Percentiles rank a stretch among this genome's conserved stretches.
phyloP scores from a whole-genome alignment of 2,888 invertebrate species.

The Cybosia mesomella region DNA sequence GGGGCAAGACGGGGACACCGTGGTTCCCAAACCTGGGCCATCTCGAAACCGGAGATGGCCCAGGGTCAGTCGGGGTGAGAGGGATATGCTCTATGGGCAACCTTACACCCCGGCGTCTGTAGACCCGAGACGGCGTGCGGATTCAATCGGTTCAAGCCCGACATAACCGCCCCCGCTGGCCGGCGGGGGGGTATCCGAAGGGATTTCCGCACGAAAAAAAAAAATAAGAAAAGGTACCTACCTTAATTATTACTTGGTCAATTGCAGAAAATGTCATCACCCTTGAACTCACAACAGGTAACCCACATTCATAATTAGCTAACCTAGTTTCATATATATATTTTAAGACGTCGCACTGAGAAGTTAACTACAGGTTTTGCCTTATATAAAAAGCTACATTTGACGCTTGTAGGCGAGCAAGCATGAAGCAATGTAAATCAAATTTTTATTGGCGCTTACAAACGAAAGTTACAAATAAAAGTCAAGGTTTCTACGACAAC shows the following conservation, averaged over 20 bases:
- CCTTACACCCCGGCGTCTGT: too few relatives aligned
- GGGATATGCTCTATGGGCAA: too few relatives aligned
- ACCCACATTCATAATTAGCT: neutral
- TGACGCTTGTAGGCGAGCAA: slow-evolving; percentile 12
- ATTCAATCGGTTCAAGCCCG: too few relatives aligned
- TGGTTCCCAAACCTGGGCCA: too few relatives aligned
- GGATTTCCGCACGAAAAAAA: neutral
- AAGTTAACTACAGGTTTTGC: slow-evolving; percentile 10
- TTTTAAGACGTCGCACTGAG: neutral
- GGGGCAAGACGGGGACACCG: too few relatives aligned
- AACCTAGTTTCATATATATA: slow-evolving; percentile 2
- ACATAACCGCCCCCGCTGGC: too few relatives aligned
- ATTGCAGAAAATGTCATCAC: neutral
- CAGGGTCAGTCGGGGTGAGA: too few relatives aligned
- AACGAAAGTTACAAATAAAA: slow-evolving; percentile 54
- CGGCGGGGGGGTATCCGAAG: too few relatives aligned
- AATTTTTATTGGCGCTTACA: slow-evolving; percentile 40
- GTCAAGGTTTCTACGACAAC: slow-evolving; percentile 53
- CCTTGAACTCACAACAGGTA: neutral
- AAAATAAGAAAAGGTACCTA: neutral
- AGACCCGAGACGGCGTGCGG: too few relatives aligned
- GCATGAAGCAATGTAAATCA: slow-evolving; percentile 30
- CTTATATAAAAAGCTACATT: slow-evolving; percentile 10
- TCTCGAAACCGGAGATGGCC: too few relatives aligned
- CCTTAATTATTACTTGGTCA: neutral